phyloP scores from a whole-genome alignment of 2,888 invertebrate genomes.

The Lithophane semibrunnea region DNA sequence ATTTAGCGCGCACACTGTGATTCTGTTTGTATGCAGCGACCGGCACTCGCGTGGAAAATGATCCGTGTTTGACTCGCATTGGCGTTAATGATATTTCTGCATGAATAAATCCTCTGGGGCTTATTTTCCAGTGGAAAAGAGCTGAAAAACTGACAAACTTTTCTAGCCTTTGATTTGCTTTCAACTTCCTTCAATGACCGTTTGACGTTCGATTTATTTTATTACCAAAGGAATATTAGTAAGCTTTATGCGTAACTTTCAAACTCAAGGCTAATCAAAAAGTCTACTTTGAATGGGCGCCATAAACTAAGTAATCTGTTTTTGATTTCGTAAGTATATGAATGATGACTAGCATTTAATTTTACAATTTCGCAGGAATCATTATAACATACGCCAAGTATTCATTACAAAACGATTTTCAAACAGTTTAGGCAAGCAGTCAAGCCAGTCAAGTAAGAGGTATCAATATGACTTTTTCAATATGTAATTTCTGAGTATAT shows the following conservation, averaged over 20 bases:
- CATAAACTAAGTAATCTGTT: background rate
- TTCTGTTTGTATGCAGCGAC: constrained; percentile 77
- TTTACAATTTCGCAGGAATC: background rate
- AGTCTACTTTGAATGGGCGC: background rate
- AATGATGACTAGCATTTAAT: background rate
- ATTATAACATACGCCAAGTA: background rate
- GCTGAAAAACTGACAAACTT: constrained; percentile 37
- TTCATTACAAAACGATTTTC: background rate
- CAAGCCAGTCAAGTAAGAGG: background rate
- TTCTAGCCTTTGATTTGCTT: constrained; percentile 44
- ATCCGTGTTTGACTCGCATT: constrained; percentile 74
- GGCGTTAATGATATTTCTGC: constrained; percentile 72
- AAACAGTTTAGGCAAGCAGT: background rate
- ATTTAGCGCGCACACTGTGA: constrained; percentile 75
- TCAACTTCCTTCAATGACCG: constrained; percentile 29
- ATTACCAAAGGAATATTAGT: constrained; percentile 2
- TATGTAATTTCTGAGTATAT: background rate
- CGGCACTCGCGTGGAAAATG: constrained; percentile 74
- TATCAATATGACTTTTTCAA: background rate
- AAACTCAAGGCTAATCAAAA: background rate
- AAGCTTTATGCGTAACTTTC: constrained; percentile 18
- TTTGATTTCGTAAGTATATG: background rate
- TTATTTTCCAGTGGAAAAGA: constrained; percentile 56
- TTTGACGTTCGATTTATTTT: constrained; percentile 40
- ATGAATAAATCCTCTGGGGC: constrained; percentile 59